Conservation (phyloP, 2,113 vertebrate genomes). For the Sander lucioperca region DNA sequence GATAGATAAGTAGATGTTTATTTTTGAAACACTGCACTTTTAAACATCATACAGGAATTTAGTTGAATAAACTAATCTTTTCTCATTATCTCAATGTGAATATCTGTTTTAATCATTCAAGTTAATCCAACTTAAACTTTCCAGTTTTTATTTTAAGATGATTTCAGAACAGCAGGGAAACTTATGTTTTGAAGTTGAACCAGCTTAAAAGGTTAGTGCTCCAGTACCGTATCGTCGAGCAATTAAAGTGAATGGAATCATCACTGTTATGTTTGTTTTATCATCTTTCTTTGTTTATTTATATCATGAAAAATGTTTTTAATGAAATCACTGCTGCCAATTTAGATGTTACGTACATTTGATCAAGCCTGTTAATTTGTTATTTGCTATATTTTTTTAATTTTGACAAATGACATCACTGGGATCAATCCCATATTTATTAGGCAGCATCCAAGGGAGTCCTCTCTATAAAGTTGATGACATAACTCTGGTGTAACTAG, state of each 20-base stretch:
- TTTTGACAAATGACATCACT: neutral
- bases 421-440: constrained; percentile 10
- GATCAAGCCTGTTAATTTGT: neutral
- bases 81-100: too few relatives aligned
- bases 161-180: neutral
- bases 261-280: too few relatives aligned
- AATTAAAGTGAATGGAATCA: too few relatives aligned
- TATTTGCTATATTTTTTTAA: neutral
- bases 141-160: too few relatives aligned
- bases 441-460: neutral
- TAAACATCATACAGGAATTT: neutral
- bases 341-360: neutral
- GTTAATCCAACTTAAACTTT: too few relatives aligned
- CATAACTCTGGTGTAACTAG: constrained; percentile 3
- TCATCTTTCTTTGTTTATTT: too few relatives aligned
- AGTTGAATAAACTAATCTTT: neutral
- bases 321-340: neutral
- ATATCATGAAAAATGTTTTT: neutral
- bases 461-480: constrained; percentile 4
- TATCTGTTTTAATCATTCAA: too few relatives aligned
- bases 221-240: too few relatives aligned
- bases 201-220: neutral
- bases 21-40: neutral
- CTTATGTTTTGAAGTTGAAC: neutral
- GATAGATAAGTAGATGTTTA: neutral